Evolutionary conservation across 2,113 vertebrate species (phyloP), one percentile per base, ranked within the genome.

Genomic region (Zingel zingel): DNA sequence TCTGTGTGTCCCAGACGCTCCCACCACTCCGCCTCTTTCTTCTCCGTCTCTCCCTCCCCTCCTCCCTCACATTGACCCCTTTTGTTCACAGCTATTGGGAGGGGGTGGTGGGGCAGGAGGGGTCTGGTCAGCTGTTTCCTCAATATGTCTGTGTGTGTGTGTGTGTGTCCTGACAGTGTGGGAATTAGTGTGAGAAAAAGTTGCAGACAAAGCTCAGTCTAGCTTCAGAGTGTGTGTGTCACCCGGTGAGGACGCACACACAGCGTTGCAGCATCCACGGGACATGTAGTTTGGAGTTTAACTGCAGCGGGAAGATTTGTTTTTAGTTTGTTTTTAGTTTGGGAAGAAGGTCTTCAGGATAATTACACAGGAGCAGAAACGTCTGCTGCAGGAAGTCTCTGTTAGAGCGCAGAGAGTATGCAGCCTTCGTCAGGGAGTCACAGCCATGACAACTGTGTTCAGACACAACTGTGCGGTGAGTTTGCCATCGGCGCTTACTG

Each of bases 1-100:
- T 93, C 91, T 94, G 91, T 92, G 86, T 87, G 82, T 88, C 86
- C 85, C 80, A 90, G 89, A 93, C 86, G 74, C 86, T 79, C 87
- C 84, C 92, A 83, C 85, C 84, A n/a, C 74, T 53, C 82, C 82
- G 71, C 79, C 63, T 51, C 81, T 73, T 36, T 5, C 54, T 25
- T 36, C 53, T 64, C 58, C 54, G 14, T 56, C 70, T 12, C 78
- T 18, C 33, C 27, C 53, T 9, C 86, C 47, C 47, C 58, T 47
- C 67, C 72, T 65, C 79, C 64, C 57, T 74, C 79, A 74, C 82
- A 81, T 72, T 89, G 85, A 90, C 86, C 89, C 89, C 91, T 79
- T 87, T 93, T 94, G 93, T 94, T 90, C 71, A 27, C 85, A 84
- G 72, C 82, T 51, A 77, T 85, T 80, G 82, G 71, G 53, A 33